Conservation (phyloP, 2,888 invertebrate genomes). For the Trichopoda pennipes region DNA sequence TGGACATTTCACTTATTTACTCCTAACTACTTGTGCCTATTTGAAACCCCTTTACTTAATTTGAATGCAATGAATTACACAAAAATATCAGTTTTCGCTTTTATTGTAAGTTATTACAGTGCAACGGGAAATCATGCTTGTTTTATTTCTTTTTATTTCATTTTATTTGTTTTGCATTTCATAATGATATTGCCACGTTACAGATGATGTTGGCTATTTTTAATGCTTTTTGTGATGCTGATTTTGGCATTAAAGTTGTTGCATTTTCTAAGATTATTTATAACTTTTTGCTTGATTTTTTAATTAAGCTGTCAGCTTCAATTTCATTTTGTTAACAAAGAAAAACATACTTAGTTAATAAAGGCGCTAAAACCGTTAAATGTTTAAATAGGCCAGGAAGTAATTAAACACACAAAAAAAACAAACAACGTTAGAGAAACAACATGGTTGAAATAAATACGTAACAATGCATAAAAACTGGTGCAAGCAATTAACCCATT, state of each 20-base stretch:
- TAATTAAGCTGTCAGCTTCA: slow-evolving; percentile 12
- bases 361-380: slow-evolving; percentile 63
- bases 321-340: slow-evolving; percentile 14
- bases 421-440: slow-evolving; percentile 39
- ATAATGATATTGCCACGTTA: slow-evolving; percentile 34
- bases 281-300: background rate
- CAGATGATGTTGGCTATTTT: slow-evolving; percentile 17
- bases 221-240: slow-evolving; percentile 2
- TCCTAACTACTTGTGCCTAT: too few relatives aligned
- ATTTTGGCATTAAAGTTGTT: slow-evolving; percentile 21
- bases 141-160: slow-evolving; percentile 26
- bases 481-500: too few relatives aligned
- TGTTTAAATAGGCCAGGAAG: slow-evolving; percentile 69
- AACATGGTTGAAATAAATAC: slow-evolving; percentile 37
- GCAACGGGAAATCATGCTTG: slow-evolving; percentile 24
- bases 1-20: too few relatives aligned
- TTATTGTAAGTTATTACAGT: slow-evolving; percentile 7
- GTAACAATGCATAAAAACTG: background rate
- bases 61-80: too few relatives aligned
- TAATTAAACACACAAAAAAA: slow-evolving; percentile 65
- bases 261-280: too few relatives aligned
- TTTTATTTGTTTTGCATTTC: slow-evolving; percentile 12
- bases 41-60: too few relatives aligned
- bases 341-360: slow-evolving; percentile 26
- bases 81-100: background rate